A percentile compares a stretch with the other conserved stretches of the same genome.
Conservation (phyloP, 2,797 vertebrate genomes). For the Schizothorax lantsangensis region DNA sequence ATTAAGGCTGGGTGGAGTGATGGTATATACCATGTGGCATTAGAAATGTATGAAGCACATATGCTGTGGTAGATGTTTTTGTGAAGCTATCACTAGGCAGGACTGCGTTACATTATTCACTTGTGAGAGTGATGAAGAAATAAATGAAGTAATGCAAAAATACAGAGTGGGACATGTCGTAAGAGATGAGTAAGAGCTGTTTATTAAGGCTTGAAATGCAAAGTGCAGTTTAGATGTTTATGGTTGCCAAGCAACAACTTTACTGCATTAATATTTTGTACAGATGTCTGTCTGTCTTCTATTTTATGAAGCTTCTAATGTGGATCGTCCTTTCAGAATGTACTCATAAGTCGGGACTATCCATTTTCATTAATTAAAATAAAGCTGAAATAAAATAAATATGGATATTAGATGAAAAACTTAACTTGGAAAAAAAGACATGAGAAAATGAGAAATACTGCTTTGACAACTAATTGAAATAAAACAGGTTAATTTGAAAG, state of each 20-base stretch:
- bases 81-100: background rate
- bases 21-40: background rate
- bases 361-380: background rate
- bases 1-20: background rate
- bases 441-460: background rate
- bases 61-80: background rate
- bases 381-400: background rate
- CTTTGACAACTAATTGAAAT: background rate
- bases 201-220: slow-evolving; percentile 3
- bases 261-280: background rate
- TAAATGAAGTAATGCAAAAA: background rate
- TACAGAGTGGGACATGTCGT: background rate
- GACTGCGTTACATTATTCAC: background rate
- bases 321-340: background rate
- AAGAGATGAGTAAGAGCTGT: background rate
- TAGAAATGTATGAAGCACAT: background rate
- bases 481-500: too few relatives aligned
- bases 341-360: background rate
- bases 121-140: background rate
- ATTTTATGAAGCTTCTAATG: background rate
- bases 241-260: background rate
- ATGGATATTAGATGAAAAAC: background rate
- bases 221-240: slow-evolving; percentile 16
- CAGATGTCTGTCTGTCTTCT: background rate
- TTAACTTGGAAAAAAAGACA: background rate